Evolutionary conservation across 2,797 vertebrate species (phyloP), one percentile per base, ranked within the genome.

Genomic region (Oreochromis mossambicus): DNA sequence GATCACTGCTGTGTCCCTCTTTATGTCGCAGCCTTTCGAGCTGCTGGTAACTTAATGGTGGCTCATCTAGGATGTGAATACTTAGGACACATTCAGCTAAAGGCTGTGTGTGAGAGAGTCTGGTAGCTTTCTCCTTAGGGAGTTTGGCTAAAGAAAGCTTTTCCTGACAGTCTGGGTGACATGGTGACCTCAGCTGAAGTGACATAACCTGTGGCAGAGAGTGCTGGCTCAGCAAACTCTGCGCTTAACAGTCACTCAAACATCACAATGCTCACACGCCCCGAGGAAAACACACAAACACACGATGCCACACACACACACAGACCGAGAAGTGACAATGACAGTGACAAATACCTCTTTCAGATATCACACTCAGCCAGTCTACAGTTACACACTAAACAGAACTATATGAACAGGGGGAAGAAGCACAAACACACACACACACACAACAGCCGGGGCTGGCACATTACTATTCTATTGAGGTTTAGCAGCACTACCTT

Each of bases 221-320:
- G 79, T 86, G 94, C 94, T 95, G 90, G 88, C 94, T 95, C 94
- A 94, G 95, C 93, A 94, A 89, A 89, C 82, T 41, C 34, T 5
- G 77, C 85, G 79, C 75, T 82, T 75, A 88, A 86, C 87, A 92
- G 85, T 87, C 90, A 91, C 85, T 91, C 87, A 87, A 90, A 89
- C 90, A 92, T 91, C 86, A 91, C 83, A 88, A 88, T 80, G 82
- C 83, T 86, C 88, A 50, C 86, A 87, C 68, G 66, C 86, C 89
- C 79, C 11, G 52, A 89, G 91, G 84, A 93, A 91, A 92, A 89
- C 83, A 92, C 79, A 43, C 73, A 86, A 19, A 77, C 79, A 78
- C 83, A 51, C 41, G 10, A 21, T 10, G 10, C 14, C 58, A 36
- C 36, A 38, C 51, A 17, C 61, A 86, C 80, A 80, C 73, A 77